Evolutionary conservation across 1,140 invertebrate species (phyloP).

Genomic region (Sitobion miscanthi): DNA sequence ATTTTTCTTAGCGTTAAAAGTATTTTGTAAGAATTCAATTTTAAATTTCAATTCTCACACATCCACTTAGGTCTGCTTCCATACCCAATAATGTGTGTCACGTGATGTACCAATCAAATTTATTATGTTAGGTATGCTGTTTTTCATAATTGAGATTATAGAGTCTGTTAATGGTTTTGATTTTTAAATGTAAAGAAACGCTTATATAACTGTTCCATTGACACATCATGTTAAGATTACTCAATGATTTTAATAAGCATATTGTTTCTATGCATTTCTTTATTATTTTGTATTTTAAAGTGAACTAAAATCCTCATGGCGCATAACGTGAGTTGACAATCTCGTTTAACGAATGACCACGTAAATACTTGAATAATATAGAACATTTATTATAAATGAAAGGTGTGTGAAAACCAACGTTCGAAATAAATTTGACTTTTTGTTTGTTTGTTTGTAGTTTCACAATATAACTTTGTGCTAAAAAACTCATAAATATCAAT

Average conservation of each 20-base stretch:
- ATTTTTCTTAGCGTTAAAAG: background rate
- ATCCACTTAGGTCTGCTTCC: background rate
- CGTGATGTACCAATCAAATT: background rate
- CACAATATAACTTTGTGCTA: background rate
- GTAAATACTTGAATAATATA: background rate
- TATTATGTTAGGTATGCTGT: background rate
- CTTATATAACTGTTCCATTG: background rate
- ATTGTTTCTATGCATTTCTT: background rate
- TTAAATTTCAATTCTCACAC: background rate
- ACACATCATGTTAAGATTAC: no score
- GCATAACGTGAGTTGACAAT: background rate
- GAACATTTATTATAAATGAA: background rate
- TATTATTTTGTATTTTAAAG: background rate
- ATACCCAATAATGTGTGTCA: background rate
- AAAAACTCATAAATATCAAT: constrained; percentile 20
- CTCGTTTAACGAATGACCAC: background rate
- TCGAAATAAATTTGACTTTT: constrained; percentile 7
- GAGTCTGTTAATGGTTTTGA: background rate
- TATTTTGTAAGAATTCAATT: background rate
- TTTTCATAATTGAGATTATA: background rate
- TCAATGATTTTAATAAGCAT: background rate
- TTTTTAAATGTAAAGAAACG: background rate
- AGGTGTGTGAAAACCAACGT: background rate
- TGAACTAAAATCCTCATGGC: background rate
- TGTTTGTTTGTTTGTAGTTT: constrained; percentile 39